These are phyloP conservation scores for Cartodere bifasciata DNA, from an alignment of 2,888 invertebrate species.

Conservation along the genomic window DNA sequence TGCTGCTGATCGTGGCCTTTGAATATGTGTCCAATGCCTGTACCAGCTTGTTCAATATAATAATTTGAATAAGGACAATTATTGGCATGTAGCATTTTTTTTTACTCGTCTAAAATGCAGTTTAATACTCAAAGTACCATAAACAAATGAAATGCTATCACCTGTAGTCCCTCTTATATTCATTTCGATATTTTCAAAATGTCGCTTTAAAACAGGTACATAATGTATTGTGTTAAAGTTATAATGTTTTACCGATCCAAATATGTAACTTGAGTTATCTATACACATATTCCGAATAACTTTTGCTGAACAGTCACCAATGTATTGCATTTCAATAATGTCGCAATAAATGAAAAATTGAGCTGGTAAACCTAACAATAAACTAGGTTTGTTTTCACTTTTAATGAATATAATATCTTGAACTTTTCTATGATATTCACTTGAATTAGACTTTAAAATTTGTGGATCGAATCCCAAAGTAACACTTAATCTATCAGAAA, in stretches of 20 bases:
- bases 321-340: background rate
- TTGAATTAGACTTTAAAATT: too few relatives aligned
- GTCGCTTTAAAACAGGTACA: constrained; percentile 13
- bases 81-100: background rate
- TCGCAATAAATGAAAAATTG: constrained; percentile 1
- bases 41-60: constrained; percentile 8
- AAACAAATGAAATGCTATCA: constrained; percentile 12
- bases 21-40: constrained; percentile 7
- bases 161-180: constrained; percentile 12
- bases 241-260: background rate
- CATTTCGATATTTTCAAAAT: constrained; percentile 12
- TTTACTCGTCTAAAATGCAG: constrained; percentile 8
- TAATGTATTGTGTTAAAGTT: constrained; percentile 11
- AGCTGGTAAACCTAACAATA: background rate
- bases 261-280: background rate
- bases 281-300: background rate
- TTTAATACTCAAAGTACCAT: constrained; percentile 10
- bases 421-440: too few relatives aligned
- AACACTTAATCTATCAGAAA: too few relatives aligned
- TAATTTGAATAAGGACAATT: constrained; percentile 10
- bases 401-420: too few relatives aligned
- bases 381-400: too few relatives aligned
- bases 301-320: background rate
- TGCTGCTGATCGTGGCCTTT: constrained; percentile 2
- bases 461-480: too few relatives aligned